A percentile compares a stretch with the other conserved stretches of the same genome.
Evolutionary conservation across 2,113 vertebrate species (phyloP).

Genomic region (Carollia perspicillata): DNA sequence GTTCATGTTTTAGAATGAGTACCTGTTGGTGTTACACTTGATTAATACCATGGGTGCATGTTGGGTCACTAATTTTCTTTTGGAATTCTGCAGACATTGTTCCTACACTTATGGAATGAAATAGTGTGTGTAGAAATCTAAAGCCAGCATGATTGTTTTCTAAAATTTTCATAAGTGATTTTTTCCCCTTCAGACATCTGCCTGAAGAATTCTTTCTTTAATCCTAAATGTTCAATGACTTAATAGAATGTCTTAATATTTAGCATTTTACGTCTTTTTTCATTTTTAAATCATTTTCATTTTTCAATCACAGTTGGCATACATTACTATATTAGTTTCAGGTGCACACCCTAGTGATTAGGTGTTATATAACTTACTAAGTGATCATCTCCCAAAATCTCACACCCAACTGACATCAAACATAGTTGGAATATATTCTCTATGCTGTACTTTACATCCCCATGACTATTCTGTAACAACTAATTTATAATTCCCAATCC

Average conservation of each 20-base stretch:
- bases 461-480: too few relatives aligned
- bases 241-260: not conserved
- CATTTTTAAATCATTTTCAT: too few relatives aligned
- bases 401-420: too few relatives aligned
- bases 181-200: not conserved
- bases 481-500: too few relatives aligned
- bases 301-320: too few relatives aligned
- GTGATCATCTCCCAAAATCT: too few relatives aligned
- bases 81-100: not conserved
- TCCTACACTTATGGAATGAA: not conserved
- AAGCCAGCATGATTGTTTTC: not conserved
- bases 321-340: too few relatives aligned
- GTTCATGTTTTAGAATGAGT: not conserved
- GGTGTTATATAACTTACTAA: too few relatives aligned
- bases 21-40: not conserved
- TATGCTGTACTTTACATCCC: too few relatives aligned
- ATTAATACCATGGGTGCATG: not conserved
- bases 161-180: not conserved
- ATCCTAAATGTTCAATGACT: not conserved
- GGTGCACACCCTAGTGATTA: too few relatives aligned
- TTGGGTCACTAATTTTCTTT: not conserved
- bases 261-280: not conserved
- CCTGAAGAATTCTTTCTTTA: not conserved
- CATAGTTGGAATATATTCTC: too few relatives aligned
- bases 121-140: not conserved